phyloP scores from a whole-genome alignment of 2,888 invertebrate species.

The Hololepta plana region DNA sequence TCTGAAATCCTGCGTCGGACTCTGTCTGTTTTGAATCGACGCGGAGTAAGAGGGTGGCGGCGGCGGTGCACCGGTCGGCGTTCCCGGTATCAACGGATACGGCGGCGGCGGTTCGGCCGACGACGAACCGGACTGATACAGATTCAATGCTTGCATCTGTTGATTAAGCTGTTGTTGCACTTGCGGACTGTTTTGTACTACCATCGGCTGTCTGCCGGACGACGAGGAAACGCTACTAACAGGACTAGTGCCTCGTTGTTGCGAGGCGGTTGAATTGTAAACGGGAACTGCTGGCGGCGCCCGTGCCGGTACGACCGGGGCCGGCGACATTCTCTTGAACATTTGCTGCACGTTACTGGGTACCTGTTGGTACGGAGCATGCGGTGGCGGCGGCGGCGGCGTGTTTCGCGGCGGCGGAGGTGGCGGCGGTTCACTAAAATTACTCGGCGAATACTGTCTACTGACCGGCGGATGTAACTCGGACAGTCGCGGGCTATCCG shows the following conservation, averaged over 20 bases:
- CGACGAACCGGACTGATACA: conserved; percentile 27
- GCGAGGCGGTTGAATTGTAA: conserved; percentile 17
- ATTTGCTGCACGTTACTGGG: conserved; percentile 29
- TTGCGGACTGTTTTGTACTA: conserved; percentile 61
- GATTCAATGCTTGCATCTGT: conserved; percentile 71
- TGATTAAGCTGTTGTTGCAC: conserved; percentile 74
- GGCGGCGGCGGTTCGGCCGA: conserved; percentile 41
- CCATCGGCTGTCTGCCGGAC: conserved; percentile 51
- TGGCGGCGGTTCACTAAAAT: conserved; percentile 32
- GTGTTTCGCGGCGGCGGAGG: conserved; percentile 36
- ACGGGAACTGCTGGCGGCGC: conserved; percentile 44
- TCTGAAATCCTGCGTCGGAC: conserved; percentile 60
- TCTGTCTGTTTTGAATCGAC: conserved; percentile 73
- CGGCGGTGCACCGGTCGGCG: conserved; percentile 40
- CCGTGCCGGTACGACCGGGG: conserved; percentile 46
- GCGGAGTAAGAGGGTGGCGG: conserved; percentile 75
- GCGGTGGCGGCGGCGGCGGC: conserved; percentile 48
- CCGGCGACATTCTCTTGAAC: conserved; percentile 61
- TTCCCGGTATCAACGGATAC: conserved; percentile 32
- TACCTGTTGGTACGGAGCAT: conserved; percentile 19
- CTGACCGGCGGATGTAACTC: conserved; percentile 40
- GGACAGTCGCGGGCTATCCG: conserved; percentile 67
- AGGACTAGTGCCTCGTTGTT: conserved; percentile 42
- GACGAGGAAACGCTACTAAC: conserved; percentile 29
- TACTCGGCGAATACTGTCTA: conserved; percentile 53